phyloP scores from a whole-genome alignment of 2,797 vertebrate species.

The Rhincodon typus region DNA sequence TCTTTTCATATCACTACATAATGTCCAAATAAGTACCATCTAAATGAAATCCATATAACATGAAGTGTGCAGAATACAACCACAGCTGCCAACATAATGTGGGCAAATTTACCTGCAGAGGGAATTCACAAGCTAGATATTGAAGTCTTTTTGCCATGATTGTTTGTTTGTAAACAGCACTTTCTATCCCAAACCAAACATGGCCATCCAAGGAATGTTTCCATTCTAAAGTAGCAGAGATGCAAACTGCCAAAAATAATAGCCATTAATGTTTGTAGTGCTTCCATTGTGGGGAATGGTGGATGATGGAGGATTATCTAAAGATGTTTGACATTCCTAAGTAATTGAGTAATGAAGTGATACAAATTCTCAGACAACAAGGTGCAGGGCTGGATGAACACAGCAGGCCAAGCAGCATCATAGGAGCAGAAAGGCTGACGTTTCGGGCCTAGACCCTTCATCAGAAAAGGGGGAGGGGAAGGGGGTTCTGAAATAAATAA shows the following conservation, averaged over 20 bases:
- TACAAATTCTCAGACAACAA: neutral
- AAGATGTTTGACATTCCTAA: constrained; percentile 25
- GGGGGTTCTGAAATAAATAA: too few relatives aligned
- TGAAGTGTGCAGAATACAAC: neutral
- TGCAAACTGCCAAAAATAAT: neutral
- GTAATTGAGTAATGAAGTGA: constrained; percentile 21
- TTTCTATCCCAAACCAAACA: neutral
- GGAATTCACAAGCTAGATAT: neutral
- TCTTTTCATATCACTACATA: neutral
- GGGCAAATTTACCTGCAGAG: neutral
- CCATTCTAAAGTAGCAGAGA: neutral
- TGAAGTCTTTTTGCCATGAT: neutral
- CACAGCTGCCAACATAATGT: neutral
- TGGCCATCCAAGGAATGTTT: neutral
- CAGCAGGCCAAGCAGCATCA: too few relatives aligned
- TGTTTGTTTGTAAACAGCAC: neutral
- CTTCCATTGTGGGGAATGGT: constrained; percentile 18
- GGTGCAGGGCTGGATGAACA: too few relatives aligned
- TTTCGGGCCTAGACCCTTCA: too few relatives aligned
- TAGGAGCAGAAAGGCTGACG: too few relatives aligned
- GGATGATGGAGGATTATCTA: neutral
- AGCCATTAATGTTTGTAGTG: neutral
- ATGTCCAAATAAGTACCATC: neutral
- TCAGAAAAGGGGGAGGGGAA: too few relatives aligned
- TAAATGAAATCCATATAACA: neutral